Percentiles rank a stretch among this genome's conserved stretches.
Evolutionary conservation across 2,113 vertebrate genomes (phyloP).

Genomic region (Lontra canadensis): DNA sequence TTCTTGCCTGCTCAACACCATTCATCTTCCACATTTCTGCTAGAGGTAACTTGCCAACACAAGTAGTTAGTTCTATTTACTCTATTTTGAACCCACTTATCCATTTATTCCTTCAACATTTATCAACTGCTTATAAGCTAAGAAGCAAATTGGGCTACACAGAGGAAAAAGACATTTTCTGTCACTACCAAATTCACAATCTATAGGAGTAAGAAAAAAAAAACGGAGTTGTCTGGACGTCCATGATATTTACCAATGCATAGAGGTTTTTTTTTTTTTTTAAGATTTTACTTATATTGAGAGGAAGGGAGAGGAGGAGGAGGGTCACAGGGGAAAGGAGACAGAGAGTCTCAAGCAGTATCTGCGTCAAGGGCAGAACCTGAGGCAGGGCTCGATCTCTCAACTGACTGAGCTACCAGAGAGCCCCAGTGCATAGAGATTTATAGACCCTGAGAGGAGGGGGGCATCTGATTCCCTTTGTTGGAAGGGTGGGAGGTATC

Average conservation of each 20-base stretch:
- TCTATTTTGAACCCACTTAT: background rate
- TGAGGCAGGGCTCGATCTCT: no score
- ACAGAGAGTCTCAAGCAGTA: no score
- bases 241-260: background rate
- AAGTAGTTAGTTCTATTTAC: background rate
- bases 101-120: background rate
- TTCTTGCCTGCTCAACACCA: background rate
- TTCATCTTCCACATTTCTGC: background rate
- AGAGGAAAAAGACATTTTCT: background rate
- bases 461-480: background rate
- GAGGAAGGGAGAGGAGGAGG: no score
- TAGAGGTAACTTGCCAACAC: background rate
- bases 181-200: background rate
- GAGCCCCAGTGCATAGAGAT: background rate
- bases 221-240: background rate
- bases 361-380: no score
- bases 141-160: background rate
- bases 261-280: no score
- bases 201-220: background rate
- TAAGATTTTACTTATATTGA: no score
- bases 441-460: background rate
- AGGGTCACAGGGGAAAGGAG: no score
- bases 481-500: background rate
- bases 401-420: no score
- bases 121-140: background rate